Conservation (phyloP, 2,888 invertebrate genomes). For the Crocallis elinguaria region DNA sequence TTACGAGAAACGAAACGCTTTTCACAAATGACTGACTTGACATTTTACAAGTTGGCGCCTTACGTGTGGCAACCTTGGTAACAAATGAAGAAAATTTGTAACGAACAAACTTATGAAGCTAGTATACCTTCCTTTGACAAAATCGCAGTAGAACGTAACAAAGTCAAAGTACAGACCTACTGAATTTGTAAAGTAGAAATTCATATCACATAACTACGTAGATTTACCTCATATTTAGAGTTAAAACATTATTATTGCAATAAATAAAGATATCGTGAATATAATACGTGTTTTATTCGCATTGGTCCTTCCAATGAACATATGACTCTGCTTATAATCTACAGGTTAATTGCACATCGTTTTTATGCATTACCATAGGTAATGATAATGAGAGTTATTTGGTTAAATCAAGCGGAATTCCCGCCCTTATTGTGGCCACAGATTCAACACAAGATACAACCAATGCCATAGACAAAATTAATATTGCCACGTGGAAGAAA, state of each 20-base stretch:
- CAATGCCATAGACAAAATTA: not conserved
- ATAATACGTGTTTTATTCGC: constrained; percentile 60
- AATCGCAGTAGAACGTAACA: too few species aligned
- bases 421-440: not conserved
- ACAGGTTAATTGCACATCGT: constrained; percentile 38
- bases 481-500: not conserved
- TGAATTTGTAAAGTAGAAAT: too few species aligned
- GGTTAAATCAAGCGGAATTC: not conserved
- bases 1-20: too few species aligned
- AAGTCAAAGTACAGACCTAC: too few species aligned
- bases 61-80: too few species aligned
- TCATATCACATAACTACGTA: not conserved
- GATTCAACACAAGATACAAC: too few species aligned
- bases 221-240: constrained; percentile 1
- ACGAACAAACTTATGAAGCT: too few species aligned
- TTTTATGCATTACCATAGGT: too few species aligned
- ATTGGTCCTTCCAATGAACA: constrained; percentile 49
- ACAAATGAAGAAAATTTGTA: too few species aligned
- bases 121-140: too few species aligned
- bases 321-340: constrained; percentile 23
- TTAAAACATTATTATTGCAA: constrained; percentile 42
- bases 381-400: not conserved
- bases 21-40: too few species aligned
- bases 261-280: constrained; percentile 58
- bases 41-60: too few species aligned